phyloP scores from a whole-genome alignment of 64 coral and sea anemone species.

The Dendronephthya gigantea region DNA sequence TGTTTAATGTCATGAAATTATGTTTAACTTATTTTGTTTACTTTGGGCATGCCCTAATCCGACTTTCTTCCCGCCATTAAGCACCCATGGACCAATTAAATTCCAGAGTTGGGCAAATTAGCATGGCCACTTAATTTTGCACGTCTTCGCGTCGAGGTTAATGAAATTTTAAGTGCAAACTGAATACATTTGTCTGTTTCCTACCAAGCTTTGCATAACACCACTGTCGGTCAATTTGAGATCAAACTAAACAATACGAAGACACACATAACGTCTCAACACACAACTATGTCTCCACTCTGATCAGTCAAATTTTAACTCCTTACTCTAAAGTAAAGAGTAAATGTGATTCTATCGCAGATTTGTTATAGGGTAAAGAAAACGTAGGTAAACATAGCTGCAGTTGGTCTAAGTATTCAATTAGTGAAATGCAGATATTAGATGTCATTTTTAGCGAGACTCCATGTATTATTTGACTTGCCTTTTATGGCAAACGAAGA shows the following conservation, averaged over 20 bases:
- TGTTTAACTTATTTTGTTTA: neutral
- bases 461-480: slow-evolving; percentile 3
- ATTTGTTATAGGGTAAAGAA: neutral
- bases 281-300: neutral
- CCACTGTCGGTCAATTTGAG: neutral
- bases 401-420: neutral
- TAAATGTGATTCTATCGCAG: neutral
- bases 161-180: slow-evolving; percentile 11
- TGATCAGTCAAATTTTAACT: neutral
- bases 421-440: slow-evolving; percentile 18
- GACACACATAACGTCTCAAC: neutral
- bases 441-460: neutral
- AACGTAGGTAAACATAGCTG: neutral
- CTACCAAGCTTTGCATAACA: neutral
- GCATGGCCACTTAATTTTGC: neutral
- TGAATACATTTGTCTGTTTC: neutral
- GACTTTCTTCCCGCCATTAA: slow-evolving; percentile 13
- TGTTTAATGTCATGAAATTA: neutral
- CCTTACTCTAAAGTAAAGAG: neutral
- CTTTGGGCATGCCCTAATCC: neutral
- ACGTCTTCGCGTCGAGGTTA: neutral
- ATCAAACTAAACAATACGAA: neutral
- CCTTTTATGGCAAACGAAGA: slow-evolving; percentile 6
- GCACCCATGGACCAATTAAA: neutral
- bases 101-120: neutral